Evolutionary conservation across 2,113 vertebrate species (phyloP).

Genomic region (Notothenia rossii): DNA sequence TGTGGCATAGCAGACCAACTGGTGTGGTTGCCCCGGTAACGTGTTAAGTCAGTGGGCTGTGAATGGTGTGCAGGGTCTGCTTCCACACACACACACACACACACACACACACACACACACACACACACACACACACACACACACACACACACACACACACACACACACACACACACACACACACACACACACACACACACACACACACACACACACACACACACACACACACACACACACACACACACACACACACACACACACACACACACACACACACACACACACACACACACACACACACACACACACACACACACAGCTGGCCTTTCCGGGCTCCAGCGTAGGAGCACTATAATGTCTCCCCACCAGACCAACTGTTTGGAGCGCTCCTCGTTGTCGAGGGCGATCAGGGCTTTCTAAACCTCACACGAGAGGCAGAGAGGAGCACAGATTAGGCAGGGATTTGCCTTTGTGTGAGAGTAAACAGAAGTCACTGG

Average conservation of each 20-base stretch:
- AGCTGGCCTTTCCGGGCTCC: slow-evolving; percentile 52
- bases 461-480: slow-evolving; percentile 77
- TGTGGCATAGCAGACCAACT: slow-evolving; percentile 76
- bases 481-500: slow-evolving; percentile 81
- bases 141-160: neutral
- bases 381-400: slow-evolving; percentile 34
- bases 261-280: slow-evolving; percentile 32
- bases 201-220: slow-evolving; percentile 31
- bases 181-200: neutral
- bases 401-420: slow-evolving; percentile 46
- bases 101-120: no score
- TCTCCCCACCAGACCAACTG: slow-evolving; percentile 33
- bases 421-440: slow-evolving; percentile 70
- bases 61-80: slow-evolving; percentile 69
- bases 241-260: slow-evolving; percentile 46
- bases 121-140: neutral
- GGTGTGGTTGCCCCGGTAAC: slow-evolving; percentile 78
- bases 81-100: slow-evolving; percentile 53
- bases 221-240: slow-evolving; percentile 8
- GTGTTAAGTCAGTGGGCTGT: slow-evolving; percentile 80
- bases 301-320: neutral
- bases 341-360: slow-evolving; percentile 44
- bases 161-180: neutral
- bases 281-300: slow-evolving; percentile 8
- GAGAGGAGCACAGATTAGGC: slow-evolving; percentile 71